These are phyloP conservation scores for Sternotherus odoratus DNA, from an alignment of 2,797 vertebrate species.

Conservation along the genomic window DNA sequence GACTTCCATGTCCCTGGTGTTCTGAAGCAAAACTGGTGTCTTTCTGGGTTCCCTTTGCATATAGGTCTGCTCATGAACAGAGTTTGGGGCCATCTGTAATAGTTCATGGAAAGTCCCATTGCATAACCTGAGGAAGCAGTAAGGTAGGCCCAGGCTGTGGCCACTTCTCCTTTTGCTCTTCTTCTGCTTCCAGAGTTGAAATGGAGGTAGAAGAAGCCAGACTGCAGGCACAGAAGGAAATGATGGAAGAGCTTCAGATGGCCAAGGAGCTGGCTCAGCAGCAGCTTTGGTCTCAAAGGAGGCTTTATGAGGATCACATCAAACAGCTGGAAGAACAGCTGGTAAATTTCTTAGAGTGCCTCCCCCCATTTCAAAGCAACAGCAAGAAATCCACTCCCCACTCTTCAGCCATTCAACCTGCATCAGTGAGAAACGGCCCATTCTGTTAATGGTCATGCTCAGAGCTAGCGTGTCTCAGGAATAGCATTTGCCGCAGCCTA, in stretches of 20 bases:
- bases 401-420: background rate
- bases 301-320: background rate
- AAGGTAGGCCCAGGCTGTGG: background rate
- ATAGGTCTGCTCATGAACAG: background rate
- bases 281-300: background rate
- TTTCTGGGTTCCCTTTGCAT: background rate
- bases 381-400: background rate
- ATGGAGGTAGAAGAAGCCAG: background rate
- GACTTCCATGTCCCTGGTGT: background rate
- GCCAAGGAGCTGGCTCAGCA: background rate
- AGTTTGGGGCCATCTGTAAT: background rate
- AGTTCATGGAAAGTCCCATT: background rate
- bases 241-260: background rate
- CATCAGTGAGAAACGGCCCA: background rate
- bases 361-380: background rate
- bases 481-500: background rate
- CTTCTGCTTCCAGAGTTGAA: background rate
- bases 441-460: background rate
- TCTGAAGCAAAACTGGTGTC: background rate
- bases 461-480: background rate
- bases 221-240: background rate
- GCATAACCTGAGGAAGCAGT: background rate
- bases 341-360: background rate
- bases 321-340: background rate
- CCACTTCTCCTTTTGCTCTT: background rate